Evolutionary conservation across 2,888 invertebrate genomes (phyloP), one percentile per base, ranked within the genome.

Genomic region (Hypomecis atomaria): DNA sequence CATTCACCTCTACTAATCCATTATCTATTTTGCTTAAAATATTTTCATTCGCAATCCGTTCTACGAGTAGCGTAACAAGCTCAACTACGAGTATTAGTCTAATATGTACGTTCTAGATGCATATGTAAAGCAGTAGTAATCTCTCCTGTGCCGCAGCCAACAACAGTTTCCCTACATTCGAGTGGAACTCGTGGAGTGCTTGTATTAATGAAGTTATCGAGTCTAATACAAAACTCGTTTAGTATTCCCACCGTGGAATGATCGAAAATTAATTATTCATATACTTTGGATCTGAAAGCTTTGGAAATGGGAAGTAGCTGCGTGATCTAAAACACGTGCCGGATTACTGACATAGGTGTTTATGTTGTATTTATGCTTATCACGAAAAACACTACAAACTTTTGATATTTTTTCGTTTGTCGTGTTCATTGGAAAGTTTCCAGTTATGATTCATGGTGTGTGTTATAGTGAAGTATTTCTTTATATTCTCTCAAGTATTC

Each of bases 181-280:
- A 37, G 36, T 42, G 13, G 11, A 61, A 53, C 54, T 53, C 47
- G 50, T 23, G 23, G 23, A 38, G 11, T 43, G 53, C 58, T 61
- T 11, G 59, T 54, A 59, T 60, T 67, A 70, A 69, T 70, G 59
- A 71, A 75, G 72, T 74, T 71, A 58, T 65, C 52, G 56, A 64
- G 64, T 74, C 64, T 70, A 73, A 75, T 74, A 76, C 72, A 67
- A 63, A 72, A 71, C 67, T 71, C 64, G 68, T 66, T 67, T 64
- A 53, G 44, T 45, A 66, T 61, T 56, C 9, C 63, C 45, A 36
- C 37, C 37, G 54, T 36, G 58, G 67, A 65, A 59, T 70, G 34
- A 69, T 71, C 55, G 65, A 67, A 72, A 63, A 62, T 68, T 68
- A 68, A 63, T 69, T 65, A 66, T 67, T 62, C 49, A 67, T 50